Conservation (phyloP, 1,140 invertebrate genomes). For the Hesperophylax magnus region DNA sequence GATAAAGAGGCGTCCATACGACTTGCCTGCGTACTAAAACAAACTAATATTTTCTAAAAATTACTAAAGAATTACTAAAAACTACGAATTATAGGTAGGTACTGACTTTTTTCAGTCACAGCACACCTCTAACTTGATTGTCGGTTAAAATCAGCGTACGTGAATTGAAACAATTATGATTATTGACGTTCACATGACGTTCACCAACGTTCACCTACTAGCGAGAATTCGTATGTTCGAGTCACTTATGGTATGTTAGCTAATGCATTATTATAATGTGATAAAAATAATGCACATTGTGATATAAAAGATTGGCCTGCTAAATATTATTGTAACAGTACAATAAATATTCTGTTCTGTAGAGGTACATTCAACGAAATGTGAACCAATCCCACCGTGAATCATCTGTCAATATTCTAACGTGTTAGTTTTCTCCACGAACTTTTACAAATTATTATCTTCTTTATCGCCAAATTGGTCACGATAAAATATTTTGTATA, state of each 20-base stretch:
- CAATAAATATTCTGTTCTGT: no score
- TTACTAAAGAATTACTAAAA: no score
- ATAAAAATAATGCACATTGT: neutral
- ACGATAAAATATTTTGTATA: no score
- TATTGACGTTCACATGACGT: constrained; percentile 12
- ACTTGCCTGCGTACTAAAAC: no score
- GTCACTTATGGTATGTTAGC: constrained; percentile 26
- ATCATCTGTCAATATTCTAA: constrained; percentile 21
- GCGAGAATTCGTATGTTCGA: neutral
- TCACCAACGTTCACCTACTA: constrained; percentile 26
- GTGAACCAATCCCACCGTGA: constrained; percentile 17
- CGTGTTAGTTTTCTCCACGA: neutral
- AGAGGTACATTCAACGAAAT: neutral
- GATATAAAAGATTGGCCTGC: neutral
- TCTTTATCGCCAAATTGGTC: neutral
- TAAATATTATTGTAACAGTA: neutral
- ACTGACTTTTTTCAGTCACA: neutral
- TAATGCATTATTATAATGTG: constrained; percentile 30
- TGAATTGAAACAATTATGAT: neutral
- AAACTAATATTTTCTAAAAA: no score
- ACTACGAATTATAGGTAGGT: no score
- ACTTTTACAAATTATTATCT: constrained; percentile 1
- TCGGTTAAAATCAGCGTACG: neutral
- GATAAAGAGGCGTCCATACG: no score
- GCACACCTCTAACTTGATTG: neutral